Evolutionary conservation across 2,797 vertebrate species (phyloP).

Genomic region (Ciconia nigra): DNA sequence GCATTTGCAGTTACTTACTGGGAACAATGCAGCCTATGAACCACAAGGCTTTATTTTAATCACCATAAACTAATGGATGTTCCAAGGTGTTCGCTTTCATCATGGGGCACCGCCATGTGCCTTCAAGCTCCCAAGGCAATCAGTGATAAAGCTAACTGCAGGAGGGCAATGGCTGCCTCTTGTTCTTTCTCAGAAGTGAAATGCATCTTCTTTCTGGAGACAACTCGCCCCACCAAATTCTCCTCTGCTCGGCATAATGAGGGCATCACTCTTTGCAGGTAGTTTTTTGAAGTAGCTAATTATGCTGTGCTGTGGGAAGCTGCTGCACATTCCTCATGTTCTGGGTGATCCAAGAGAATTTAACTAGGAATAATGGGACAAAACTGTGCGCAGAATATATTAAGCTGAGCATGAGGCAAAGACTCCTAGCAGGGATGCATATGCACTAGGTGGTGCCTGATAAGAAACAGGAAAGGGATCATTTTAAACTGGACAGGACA

Average conservation of each 20-base stretch:
- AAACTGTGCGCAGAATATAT: conserved; percentile 24
- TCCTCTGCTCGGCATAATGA: conserved; percentile 37
- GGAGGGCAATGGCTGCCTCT: background rate
- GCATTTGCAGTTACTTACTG: background rate
- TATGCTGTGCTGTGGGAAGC: conserved; percentile 41
- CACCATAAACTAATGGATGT: background rate
- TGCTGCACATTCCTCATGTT: conserved; percentile 30
- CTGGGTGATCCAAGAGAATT: conserved; percentile 34
- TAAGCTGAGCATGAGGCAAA: background rate
- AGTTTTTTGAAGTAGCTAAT: conserved; percentile 55
- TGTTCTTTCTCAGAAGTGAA: background rate
- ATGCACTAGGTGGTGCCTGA: background rate
- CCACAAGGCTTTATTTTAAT: background rate
- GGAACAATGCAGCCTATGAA: background rate
- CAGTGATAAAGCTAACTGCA: background rate
- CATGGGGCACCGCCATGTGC: background rate
- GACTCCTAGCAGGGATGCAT: background rate
- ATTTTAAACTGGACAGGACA: background rate
- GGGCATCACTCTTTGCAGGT: conserved; percentile 51
- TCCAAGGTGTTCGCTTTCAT: conserved; percentile 1
- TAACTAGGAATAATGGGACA: conserved; percentile 40
- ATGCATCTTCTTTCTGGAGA: conserved; percentile 20
- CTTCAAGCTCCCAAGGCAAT: background rate
- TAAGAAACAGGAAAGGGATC: background rate
- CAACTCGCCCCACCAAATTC: background rate